phyloP scores from a whole-genome alignment of 2,113 vertebrate genomes.

The Sporophila hypoxantha region DNA sequence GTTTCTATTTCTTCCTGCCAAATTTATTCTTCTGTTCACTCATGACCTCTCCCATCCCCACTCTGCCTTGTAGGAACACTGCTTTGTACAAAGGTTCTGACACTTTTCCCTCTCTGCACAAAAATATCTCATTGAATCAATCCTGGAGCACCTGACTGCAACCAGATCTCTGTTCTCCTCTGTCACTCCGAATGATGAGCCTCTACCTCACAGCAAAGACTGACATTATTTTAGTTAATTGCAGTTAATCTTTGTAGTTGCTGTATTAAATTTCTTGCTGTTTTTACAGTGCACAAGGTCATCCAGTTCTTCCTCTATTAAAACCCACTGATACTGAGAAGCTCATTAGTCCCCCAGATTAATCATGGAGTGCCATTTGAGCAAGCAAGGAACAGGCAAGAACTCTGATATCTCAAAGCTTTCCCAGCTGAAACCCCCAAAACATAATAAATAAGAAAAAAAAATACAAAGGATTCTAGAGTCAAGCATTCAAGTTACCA shows the following conservation, averaged over 20 bases:
- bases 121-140: neutral
- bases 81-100: neutral
- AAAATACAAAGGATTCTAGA: neutral
- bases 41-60: neutral
- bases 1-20: neutral
- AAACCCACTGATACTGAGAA: neutral
- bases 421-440: neutral
- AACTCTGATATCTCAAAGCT: neutral
- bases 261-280: neutral
- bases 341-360: neutral
- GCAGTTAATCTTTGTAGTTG: neutral
- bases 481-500: neutral
- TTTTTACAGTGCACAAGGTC: neutral
- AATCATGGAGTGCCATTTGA: neutral
- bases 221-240: neutral
- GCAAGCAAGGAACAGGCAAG: neutral
- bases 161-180: neutral
- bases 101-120: neutral
- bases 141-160: neutral
- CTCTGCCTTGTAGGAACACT: neutral
- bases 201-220: neutral
- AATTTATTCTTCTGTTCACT: neutral
- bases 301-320: neutral
- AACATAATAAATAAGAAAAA: neutral
- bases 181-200: neutral